A percentile compares a stretch with the other conserved stretches of the same genome.
Conservation (phyloP, 2,888 invertebrate species). For the Empis stercorea region DNA sequence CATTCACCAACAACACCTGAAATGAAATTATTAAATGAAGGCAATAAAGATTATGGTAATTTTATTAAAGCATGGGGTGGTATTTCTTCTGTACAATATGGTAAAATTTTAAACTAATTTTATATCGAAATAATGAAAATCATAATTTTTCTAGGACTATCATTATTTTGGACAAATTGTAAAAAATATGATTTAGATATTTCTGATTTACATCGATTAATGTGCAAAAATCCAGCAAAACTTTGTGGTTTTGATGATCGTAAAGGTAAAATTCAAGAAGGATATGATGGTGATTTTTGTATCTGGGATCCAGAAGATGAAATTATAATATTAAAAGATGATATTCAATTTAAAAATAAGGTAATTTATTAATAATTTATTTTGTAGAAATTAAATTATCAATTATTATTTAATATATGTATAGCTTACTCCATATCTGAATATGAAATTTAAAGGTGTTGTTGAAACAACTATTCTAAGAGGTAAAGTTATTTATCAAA, state of each 20-base stretch:
- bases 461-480: slow-evolving; percentile 47
- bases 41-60: slow-evolving; percentile 32
- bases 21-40: slow-evolving; percentile 33
- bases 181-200: slow-evolving; percentile 39
- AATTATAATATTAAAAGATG: slow-evolving; percentile 39
- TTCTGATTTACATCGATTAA: slow-evolving; percentile 39
- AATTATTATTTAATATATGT: no score
- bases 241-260: slow-evolving; percentile 41
- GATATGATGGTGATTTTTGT: slow-evolving; percentile 51
- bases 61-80: slow-evolving; percentile 56
- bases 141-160: slow-evolving; percentile 36
- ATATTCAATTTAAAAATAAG: slow-evolving; percentile 50
- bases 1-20: slow-evolving; percentile 50
- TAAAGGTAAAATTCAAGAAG: slow-evolving; percentile 44
- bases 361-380: slow-evolving; percentile 27
- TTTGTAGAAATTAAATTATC: no score
- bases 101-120: slow-evolving; percentile 24
- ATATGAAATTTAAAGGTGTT: slow-evolving; percentile 41
- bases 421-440: slow-evolving; percentile 49
- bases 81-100: slow-evolving; percentile 54
- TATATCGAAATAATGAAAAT: background rate
- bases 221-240: slow-evolving; percentile 43
- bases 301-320: slow-evolving; percentile 47
- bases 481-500: slow-evolving; percentile 41
- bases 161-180: slow-evolving; percentile 50